Base-by-base conservation (phyloP, 2,113 vertebrate species). In the Festucalex cinctus region DNA sequence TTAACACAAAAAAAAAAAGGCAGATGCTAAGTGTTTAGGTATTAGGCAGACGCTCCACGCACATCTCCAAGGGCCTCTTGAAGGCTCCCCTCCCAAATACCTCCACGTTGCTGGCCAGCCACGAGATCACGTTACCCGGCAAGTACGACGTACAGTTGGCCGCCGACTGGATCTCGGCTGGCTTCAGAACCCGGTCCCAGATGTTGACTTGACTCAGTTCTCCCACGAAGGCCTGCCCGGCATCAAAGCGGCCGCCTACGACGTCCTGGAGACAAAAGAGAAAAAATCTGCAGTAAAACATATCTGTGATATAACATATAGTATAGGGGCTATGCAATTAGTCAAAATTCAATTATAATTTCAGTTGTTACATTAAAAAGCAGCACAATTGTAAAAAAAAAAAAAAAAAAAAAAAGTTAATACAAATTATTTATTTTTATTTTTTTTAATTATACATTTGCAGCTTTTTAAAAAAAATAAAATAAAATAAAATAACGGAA, bases 121-220 rank as follows among this genome's bases (percentile, higher is more conserved):
- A 99, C 37, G 96, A 92, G 77, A 99, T 90, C 81, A 98, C 89
- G 77, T 99, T 98, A 69, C 97, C 97, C 0, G 96, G 92, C 81
- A 95, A 89, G 84, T 97, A 96, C 0, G 90, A 86, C 22, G 94
- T 95, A 88, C 97, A 99, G 93, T 98, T 98, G 71, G 96, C 95
- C 64, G 98, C 96, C 65, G 88, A 92, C 76, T 91, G 87, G 79
- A 99, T 94, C 71, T 98, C 96, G 2, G 89, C 90, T 0, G 92
- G 86, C 19, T 93, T 94, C 41, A 98, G 93, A 63, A 98, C 89
- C 0, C 96, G 94, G 86, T 99, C 96, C 97, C 97, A 98, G 70
- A 99, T 94, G 87, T 97, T 98, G 83, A 99, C 96, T 83, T 99
- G 95, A 90, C 95, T 96, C 86, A 99, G 90, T 82, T 99, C 97